Evolutionary conservation across 1,140 invertebrate species (phyloP), one percentile per base, ranked within the genome.

Genomic region (Galleria mellonella): DNA sequence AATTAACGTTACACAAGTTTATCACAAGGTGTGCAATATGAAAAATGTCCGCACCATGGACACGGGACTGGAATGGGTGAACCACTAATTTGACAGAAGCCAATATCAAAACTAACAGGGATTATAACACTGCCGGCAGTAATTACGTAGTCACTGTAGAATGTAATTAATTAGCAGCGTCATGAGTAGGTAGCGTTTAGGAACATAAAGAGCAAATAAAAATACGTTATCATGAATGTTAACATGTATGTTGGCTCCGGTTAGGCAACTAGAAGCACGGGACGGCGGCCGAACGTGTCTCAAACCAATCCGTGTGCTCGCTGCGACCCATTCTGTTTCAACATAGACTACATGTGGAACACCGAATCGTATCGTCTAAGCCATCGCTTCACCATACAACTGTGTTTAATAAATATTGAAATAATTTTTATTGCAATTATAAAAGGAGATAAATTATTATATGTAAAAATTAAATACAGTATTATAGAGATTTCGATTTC

Each of bases 1-100:
- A 90, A 84, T 88, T 88, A 84, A 87, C 87, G 88, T 88, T 88
- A 88, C 62, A 81, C 51, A 78, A 37, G 17, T 74, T 75, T 68
- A 62, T 53, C 55, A 62, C 31, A 55, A 40, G 60, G 30, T 50
- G 51, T 51, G 38, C 14, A 37, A 14, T 13, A 11, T 27, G 36
- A 33, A 37, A 27, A 42, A 27, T 17, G 41, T 47, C 50, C 50
- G 50, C 35, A 15, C 11, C 8, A 29, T 35, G 40, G 50, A 62
- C 55, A 48, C 51, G 53, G 56, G 27, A 45, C 51, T 41, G 42
- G 35, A 37, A 23, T 37, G 35, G 35, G 35, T 47, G 17, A 37
- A 37, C 35, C 35, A 13, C 35, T 17, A 35, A 37, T 13, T 43
- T 43, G 40, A 46, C 31, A 33, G 47, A 40, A 46, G 38, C 37